Percentiles rank a stretch among this genome's conserved stretches.
Conservation (phyloP, 2,797 vertebrate genomes). For the Podarcis lilfordi region DNA sequence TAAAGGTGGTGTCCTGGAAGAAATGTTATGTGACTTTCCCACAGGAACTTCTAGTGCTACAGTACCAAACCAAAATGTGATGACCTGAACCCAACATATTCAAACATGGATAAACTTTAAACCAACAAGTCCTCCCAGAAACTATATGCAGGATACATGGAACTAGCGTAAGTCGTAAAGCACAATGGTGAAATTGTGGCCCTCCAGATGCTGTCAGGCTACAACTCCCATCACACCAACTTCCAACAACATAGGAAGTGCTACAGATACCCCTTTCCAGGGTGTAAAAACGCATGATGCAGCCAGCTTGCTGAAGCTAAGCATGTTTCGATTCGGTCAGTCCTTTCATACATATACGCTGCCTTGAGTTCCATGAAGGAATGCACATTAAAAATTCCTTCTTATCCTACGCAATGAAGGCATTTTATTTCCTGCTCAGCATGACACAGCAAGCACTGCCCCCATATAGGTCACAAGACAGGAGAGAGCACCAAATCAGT, state of each 20-base stretch:
- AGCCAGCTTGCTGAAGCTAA: too few relatives aligned
- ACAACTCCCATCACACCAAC: not conserved
- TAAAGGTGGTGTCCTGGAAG: too few relatives aligned
- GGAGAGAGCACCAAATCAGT: not conserved
- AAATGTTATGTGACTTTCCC: not conserved
- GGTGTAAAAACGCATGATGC: not conserved
- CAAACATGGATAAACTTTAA: not conserved
- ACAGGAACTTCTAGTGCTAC: not conserved
- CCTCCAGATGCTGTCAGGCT: not conserved
- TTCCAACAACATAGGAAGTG: not conserved
- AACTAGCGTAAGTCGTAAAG: too few relatives aligned
- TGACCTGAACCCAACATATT: not conserved
- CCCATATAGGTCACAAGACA: not conserved
- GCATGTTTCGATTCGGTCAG: too few relatives aligned
- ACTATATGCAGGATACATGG: not conserved
- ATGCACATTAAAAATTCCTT: not conserved
- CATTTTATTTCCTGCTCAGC: not conserved
- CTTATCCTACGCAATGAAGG: not conserved
- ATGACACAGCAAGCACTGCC: not conserved
- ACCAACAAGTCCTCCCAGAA: not conserved
- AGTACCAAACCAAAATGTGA: not conserved
- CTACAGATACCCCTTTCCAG: not conserved
- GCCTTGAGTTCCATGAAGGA: too few relatives aligned
- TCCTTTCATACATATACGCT: too few relatives aligned
- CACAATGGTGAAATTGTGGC: not conserved